phyloP scores from a whole-genome alignment of 2,113 vertebrate genomes.

The Hiodon tergisus region DNA sequence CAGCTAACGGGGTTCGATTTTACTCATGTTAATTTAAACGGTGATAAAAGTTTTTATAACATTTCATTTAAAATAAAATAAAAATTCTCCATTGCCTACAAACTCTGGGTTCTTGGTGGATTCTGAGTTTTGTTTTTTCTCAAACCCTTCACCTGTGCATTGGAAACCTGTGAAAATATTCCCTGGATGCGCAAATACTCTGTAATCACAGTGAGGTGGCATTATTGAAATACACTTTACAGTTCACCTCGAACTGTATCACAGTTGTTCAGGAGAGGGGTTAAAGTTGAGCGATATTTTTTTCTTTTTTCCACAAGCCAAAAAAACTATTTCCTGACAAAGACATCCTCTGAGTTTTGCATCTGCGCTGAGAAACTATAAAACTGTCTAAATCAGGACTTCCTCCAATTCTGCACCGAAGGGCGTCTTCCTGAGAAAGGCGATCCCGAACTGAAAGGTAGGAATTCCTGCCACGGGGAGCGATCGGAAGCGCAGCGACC shows the following conservation, averaged over 20 bases:
- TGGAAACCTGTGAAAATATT: too few species aligned
- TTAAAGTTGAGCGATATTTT: conserved; percentile 33
- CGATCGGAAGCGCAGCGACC: conserved; percentile 66
- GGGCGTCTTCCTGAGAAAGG: conserved; percentile 77
- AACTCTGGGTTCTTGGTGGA: too few species aligned
- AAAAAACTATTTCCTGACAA: conserved; percentile 73
- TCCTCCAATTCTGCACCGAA: conserved; percentile 87
- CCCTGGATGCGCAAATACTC: too few species aligned
- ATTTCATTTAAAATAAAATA: too few species aligned
- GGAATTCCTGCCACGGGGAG: conserved; percentile 84
- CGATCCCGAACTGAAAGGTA: conserved; percentile 69
- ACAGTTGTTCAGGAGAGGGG: conserved; percentile 27
- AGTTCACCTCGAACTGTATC: conserved; percentile 19
- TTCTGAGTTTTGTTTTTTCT: too few species aligned
- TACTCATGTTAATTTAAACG: too few species aligned
- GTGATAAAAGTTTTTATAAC: too few species aligned
- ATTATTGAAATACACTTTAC: conserved; percentile 14
- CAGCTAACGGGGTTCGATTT: too few species aligned
- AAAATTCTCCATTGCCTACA: too few species aligned
- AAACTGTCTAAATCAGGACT: conserved; percentile 93
- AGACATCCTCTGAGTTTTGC: conserved; percentile 64
- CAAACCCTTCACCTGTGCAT: not conserved
- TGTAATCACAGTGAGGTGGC: not conserved
- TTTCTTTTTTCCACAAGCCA: conserved; percentile 60
- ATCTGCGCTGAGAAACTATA: conserved; percentile 79